These are phyloP conservation scores for Bugula neritina DNA, from an alignment of 2,888 invertebrate species.

Conservation along the genomic window DNA sequence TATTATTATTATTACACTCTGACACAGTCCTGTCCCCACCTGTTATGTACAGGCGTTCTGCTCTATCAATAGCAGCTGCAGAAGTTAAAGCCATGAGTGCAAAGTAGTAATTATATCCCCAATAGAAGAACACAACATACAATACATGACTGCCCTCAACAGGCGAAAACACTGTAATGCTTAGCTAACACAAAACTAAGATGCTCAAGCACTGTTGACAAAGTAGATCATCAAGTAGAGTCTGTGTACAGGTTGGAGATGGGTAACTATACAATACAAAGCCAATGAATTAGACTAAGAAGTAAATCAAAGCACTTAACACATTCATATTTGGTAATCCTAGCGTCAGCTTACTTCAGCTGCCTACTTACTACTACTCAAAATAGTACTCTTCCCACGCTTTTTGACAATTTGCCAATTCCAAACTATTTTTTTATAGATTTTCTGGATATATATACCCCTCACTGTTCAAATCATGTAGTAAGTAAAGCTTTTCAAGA, in stretches of 20 bases:
- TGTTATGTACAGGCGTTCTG: conserved; percentile 12
- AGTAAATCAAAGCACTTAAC: conserved; percentile 14
- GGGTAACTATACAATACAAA: neutral
- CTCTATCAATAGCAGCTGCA: conserved; percentile 9
- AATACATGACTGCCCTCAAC: neutral
- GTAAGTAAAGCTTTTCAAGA: no score
- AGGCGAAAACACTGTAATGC: no score
- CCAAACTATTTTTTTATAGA: no score
- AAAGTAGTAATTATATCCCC: no score
- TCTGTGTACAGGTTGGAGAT: neutral
- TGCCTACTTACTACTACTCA: neutral
- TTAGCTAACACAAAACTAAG: neutral
- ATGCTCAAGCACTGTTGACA: neutral
- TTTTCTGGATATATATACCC: no score
- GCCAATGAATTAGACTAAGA: neutral
- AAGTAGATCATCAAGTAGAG: neutral
- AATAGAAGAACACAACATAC: neutral
- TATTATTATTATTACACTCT: conserved; percentile 1
- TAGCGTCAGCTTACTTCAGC: conserved; percentile 1
- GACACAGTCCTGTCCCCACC: conserved; percentile 17
- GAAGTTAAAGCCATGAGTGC: conserved; percentile 12
- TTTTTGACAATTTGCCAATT: neutral
- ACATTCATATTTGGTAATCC: conserved; percentile 17
- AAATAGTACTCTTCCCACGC: no score
- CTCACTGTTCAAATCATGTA: no score